Evolutionary conservation across 2,888 invertebrate genomes (phyloP).

Genomic region (Drosophila bunnanda): DNA sequence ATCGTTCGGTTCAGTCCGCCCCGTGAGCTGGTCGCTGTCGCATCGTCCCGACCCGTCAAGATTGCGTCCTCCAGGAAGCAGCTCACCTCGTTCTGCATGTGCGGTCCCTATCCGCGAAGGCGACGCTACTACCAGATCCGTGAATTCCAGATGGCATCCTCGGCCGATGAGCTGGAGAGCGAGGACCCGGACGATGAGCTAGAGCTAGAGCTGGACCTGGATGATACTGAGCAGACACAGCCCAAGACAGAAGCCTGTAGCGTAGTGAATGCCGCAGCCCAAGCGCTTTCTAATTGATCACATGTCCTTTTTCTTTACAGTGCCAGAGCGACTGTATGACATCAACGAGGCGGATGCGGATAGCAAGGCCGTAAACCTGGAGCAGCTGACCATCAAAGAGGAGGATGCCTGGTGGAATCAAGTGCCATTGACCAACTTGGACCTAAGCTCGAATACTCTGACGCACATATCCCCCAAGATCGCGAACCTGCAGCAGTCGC

Average conservation of each 20-base stretch:
- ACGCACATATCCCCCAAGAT: conserved; percentile 88
- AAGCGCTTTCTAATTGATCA: conserved; percentile 32
- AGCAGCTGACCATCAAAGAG: conserved; percentile 85
- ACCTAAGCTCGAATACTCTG: conserved; percentile 91
- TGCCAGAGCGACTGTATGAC: conserved; percentile 90
- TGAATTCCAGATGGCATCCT: conserved; percentile 79
- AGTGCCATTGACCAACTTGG: conserved; percentile 90
- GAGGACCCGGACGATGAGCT: conserved; percentile 77
- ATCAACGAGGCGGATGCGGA: conserved; percentile 89
- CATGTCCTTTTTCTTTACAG: conserved; percentile 83
- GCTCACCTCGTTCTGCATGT: conserved; percentile 82
- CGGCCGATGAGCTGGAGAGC: conserved; percentile 77
- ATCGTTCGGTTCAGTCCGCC: conserved; percentile 56
- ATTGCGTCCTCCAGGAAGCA: conserved; percentile 82
- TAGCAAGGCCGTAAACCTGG: conserved; percentile 86
- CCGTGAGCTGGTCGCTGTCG: conserved; percentile 39
- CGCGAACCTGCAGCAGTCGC: conserved; percentile 88
- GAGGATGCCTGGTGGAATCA: conserved; percentile 93
- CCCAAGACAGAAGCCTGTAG: conserved; percentile 55
- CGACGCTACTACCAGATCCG: conserved; percentile 80
- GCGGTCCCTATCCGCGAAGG: conserved; percentile 80
- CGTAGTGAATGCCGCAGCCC: conserved; percentile 10
- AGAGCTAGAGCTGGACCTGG: conserved; percentile 61
- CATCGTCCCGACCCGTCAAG: conserved; percentile 70
- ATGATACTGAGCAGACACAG: conserved; percentile 50